Evolutionary conservation across 2,113 vertebrate genomes (phyloP), one percentile per base, ranked within the genome.

Genomic region (Papio anubis): DNA sequence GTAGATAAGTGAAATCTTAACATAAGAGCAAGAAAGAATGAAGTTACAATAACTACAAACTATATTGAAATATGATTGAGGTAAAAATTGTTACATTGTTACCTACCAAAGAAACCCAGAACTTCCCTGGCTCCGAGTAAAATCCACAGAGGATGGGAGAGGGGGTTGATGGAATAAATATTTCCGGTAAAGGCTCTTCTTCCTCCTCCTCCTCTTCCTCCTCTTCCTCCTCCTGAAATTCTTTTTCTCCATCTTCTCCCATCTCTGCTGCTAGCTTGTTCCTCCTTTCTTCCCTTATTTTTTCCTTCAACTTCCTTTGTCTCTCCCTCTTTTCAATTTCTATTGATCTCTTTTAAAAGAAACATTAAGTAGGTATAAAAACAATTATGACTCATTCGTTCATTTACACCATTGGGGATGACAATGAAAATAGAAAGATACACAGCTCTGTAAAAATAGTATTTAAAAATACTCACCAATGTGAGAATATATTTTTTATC

Each of bases 101-200:
- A 94, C 97, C 97, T 99, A 99, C 99, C 99, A 99, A 95, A n/a
- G 99, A 99, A 66, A 99, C 98, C 99, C 99, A 99, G 98, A 99
- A 99, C 90, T 98, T 98, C 72, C 99, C 99, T 48, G 99, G 99
- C 72, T 91, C 86, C 68, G 99, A 99, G 97, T 99, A 99, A 98
- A 99, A 99, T 23, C 99, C 99, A 95, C 99, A 99, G 72, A 98
- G 98, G 57, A 99, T 98, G 13, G 99, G 99, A 98, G 99, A 99
- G 52, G 99, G 99, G 12, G 98, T 98, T 16, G 98, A 92, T 14
- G 99, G 99, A 59, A 99, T 94, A 83, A 98, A 98, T 70, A 99
- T 92, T 30, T 98, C 16, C 0, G 99, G 99, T 45, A 99, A 96
- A 35, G 99, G 98, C 18, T 99, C 98, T 90, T 99, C 99, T 9